Conservation (phyloP, 2,113 vertebrate genomes). For the Piprites chloris region DNA sequence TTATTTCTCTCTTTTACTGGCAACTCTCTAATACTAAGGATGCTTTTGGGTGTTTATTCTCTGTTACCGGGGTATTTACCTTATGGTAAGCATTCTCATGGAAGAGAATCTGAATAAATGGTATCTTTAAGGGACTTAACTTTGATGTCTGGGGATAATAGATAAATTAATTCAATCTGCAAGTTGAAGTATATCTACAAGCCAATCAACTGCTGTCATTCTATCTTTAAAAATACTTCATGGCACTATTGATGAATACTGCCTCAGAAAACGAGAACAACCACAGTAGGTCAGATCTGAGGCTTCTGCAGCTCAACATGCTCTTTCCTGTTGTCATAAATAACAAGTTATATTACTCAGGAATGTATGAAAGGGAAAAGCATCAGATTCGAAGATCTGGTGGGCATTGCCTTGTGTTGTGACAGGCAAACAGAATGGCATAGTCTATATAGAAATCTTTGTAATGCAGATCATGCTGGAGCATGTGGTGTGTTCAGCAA, state of each 20-base stretch:
- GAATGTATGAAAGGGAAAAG: neutral
- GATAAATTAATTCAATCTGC: neutral
- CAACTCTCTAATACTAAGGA: neutral
- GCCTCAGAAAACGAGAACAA: neutral
- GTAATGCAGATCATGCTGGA: neutral
- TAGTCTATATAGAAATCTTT: neutral
- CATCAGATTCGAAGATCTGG: neutral
- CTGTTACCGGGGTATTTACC: neutral
- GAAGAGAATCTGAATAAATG: neutral
- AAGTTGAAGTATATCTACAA: neutral
- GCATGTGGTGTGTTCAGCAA: neutral
- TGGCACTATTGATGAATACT: neutral
- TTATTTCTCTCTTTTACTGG: conserved; percentile 3
- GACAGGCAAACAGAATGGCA: neutral
- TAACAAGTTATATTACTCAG: neutral
- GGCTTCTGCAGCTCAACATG: neutral
- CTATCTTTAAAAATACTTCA: neutral
- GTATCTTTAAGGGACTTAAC: neutral
- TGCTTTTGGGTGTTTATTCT: neutral
- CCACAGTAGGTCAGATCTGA: neutral
- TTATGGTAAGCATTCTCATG: neutral
- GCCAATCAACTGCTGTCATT: neutral
- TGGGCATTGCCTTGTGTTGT: neutral
- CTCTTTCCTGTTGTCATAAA: neutral
- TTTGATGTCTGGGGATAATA: neutral